Percentiles rank a stretch among this genome's conserved stretches.
These are phyloP conservation scores for Palythoa grandis DNA, from an alignment of 92 coral and sea anemone genomes.

Conservation along the genomic window DNA sequence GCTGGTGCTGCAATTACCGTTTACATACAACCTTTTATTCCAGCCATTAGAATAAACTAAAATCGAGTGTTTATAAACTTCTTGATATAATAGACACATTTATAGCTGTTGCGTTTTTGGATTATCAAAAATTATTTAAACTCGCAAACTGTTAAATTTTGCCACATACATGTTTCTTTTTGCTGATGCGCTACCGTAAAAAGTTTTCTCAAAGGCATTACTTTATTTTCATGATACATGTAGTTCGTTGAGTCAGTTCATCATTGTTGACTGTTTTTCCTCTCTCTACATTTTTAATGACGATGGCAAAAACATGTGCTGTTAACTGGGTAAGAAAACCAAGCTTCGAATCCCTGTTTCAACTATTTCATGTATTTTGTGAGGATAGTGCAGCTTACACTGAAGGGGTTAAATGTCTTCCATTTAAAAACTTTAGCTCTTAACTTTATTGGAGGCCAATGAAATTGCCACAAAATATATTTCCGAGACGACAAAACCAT, in stretches of 20 bases:
- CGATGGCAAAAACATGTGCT: not conserved
- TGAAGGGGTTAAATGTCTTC: not conserved
- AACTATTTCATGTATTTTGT: not conserved
- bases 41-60: not conserved
- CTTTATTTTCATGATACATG: not conserved
- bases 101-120: no score
- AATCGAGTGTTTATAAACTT: slow-evolving; percentile 3
- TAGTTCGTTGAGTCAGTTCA: slow-evolving; percentile 1
- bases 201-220: no score
- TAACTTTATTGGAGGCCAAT: not conserved
- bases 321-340: not conserved
- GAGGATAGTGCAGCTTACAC: not conserved
- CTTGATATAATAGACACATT: not conserved
- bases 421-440: not conserved
- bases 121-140: not conserved
- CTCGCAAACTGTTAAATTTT: not conserved
- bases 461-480: not conserved
- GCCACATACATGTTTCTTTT: not conserved
- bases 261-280: slow-evolving; percentile 19
- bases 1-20: no score
- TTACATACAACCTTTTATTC: not conserved
- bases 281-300: slow-evolving; percentile 42
- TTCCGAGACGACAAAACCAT: slow-evolving; percentile 10
- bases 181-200: not conserved
- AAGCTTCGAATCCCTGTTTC: not conserved